Percentiles rank a stretch among this genome's conserved stretches.
Conservation (phyloP, 2,888 invertebrate species). For the Rhingia rostrata region DNA sequence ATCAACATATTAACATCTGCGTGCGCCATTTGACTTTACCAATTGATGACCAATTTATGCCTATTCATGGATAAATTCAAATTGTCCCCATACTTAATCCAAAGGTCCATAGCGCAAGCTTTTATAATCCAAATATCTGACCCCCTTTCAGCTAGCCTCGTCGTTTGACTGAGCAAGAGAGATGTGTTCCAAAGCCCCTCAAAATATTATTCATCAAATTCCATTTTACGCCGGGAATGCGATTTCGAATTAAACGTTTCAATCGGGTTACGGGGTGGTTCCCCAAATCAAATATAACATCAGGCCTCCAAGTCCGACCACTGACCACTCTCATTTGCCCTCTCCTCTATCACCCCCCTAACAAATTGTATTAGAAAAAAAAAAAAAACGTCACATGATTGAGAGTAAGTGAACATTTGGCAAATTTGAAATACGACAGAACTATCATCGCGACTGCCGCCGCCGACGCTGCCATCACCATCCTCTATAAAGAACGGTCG, state of each 20-base stretch:
- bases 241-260: conserved; percentile 25
- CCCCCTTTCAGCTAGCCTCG: neutral
- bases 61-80: conserved; percentile 25
- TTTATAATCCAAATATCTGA: neutral
- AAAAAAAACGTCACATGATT: conserved; percentile 3
- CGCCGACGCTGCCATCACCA: conserved; percentile 10
- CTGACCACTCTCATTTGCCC: neutral
- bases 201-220: conserved; percentile 54
- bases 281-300: conserved; percentile 45
- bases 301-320: neutral
- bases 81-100: neutral
- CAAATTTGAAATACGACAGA: conserved; percentile 35
- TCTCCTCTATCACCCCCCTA: neutral
- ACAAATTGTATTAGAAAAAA: neutral
- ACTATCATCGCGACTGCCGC: conserved; percentile 23
- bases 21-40: neutral
- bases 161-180: neutral
- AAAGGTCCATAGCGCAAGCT: conserved; percentile 1
- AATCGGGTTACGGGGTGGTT: conserved; percentile 4
- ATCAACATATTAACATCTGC: no score
- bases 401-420: conserved; percentile 33
- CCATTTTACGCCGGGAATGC: conserved; percentile 27
- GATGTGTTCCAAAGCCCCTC: conserved; percentile 6
- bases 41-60: conserved; percentile 22
- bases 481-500: conserved; percentile 30